Base-by-base conservation (phyloP, 2,797 vertebrate genomes). In the Leucoraja ocellata region DNA sequence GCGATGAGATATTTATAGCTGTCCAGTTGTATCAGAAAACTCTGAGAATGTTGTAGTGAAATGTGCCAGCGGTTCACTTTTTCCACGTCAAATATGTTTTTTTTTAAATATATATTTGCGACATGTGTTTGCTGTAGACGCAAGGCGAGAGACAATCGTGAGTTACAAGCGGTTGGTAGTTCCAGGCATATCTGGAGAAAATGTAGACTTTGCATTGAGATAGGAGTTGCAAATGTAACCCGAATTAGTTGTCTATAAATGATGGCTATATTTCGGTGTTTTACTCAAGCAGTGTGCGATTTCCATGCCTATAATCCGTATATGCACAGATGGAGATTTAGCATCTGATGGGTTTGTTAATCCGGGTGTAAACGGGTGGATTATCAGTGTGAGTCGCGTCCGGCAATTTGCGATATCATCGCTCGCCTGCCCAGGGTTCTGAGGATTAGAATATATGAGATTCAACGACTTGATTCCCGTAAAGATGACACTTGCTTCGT, bases 331-430 rank as follows among this genome's bases (percentile, higher is more conserved):
- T 68, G 65, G n/a, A 88, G 16, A 68, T 88, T 88, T 68, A 65
- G 14, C n/a, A 65, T 61, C 68, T 32, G 83, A 86, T 65, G 14
- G 28, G 1, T n/a, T n/a, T 86, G 65, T 88, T 68, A 88, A 88
- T 88, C 61, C 84, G 61, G 81, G 63, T 36, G 84, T 88, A 88
- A 68, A 32, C 11, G 84, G n/a, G 6, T 88, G 84, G 84, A 68
- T 88, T 88, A 65, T 88, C 84, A 88, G 28, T 18, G 58, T 88
- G 61, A 36, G 84, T 65, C 68, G 28, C 32, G 13, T 21, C 8
- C 18, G 68, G 2, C 16, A 21, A 21, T 36, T 16, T 21, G 61
- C n/a, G 61, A 68, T 68, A 88, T 68, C 14, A 36, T 36, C 36
- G 25, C 63, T 36, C 1, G 13, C 28, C 61, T n/a, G 14, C 61